Evolutionary conservation across 2,888 invertebrate genomes (phyloP).

Genomic region (Sminthurinus aureus): DNA sequence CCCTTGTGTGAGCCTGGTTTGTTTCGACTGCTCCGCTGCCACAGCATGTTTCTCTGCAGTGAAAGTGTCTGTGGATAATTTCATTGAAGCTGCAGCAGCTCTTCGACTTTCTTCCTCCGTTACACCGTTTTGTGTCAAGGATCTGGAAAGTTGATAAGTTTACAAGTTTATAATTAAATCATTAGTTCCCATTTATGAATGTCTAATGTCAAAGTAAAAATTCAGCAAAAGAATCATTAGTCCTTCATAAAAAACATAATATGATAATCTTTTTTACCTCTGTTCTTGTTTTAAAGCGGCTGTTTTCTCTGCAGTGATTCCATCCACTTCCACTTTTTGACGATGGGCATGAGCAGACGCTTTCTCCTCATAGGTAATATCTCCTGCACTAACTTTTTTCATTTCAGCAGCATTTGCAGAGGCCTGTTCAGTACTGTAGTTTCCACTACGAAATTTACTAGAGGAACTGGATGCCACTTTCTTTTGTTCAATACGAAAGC

Average conservation of each 20-base stretch:
- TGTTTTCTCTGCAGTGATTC: constrained; percentile 85
- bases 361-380: constrained; percentile 75
- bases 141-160: constrained; percentile 65
- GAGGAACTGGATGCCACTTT: constrained; percentile 79
- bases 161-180: too few relatives aligned
- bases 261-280: constrained; percentile 65
- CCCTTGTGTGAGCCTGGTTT: constrained; percentile 52
- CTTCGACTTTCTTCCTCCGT: constrained; percentile 86
- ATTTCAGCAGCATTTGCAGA: constrained; percentile 76
- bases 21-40: constrained; percentile 56
- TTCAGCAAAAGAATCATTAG: too few relatives aligned
- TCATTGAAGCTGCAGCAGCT: constrained; percentile 82
- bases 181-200: too few relatives aligned
- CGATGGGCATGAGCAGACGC: constrained; percentile 76
- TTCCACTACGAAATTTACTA: constrained; percentile 79
- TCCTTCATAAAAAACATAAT: too few relatives aligned
- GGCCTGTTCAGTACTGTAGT: constrained; percentile 80
- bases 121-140: constrained; percentile 82
- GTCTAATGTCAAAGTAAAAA: too few relatives aligned
- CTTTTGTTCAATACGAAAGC: constrained; percentile 73
- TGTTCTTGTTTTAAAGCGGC: constrained; percentile 76
- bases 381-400: constrained; percentile 80
- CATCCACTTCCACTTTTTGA: constrained; percentile 82
- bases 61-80: constrained; percentile 84
- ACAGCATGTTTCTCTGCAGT: constrained; percentile 75